phyloP scores from a whole-genome alignment of 2,888 invertebrate species.

The Caenorhabditis sp. region DNA sequence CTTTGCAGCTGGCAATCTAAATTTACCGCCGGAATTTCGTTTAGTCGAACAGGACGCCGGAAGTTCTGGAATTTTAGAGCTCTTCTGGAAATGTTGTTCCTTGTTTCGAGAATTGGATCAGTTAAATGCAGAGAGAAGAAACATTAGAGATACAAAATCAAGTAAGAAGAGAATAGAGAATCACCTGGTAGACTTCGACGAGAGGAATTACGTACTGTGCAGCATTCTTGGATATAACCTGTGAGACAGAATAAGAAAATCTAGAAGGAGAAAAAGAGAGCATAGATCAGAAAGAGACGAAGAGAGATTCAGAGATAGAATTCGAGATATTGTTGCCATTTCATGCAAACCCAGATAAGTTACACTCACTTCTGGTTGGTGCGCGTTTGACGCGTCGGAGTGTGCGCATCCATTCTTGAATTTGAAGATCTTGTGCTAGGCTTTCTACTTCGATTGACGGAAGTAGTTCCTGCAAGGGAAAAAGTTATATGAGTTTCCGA shows the following conservation, averaged over 20 bases:
- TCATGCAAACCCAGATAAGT: conserved; percentile 28
- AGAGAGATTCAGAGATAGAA: conserved; percentile 40
- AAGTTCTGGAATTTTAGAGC: conserved; percentile 16
- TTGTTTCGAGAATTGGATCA: background rate
- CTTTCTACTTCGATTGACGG: conserved; percentile 62
- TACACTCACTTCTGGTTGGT: conserved; percentile 75
- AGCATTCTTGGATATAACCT: conserved; percentile 75
- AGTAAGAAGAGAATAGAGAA: conserved; percentile 2
- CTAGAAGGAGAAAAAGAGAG: conserved; percentile 13
- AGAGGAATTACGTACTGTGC: conserved; percentile 65
- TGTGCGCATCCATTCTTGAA: conserved; percentile 81
- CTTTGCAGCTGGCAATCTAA: background rate
- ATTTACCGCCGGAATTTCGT: conserved; percentile 40
- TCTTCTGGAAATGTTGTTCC: background rate
- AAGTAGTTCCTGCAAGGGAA: conserved; percentile 61
- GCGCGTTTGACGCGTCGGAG: conserved; percentile 79
- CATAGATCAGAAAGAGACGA: conserved; percentile 27
- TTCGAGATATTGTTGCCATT: conserved; percentile 20
- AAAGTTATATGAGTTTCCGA: background rate
- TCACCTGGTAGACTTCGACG: conserved; percentile 71
- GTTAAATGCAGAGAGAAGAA: background rate
- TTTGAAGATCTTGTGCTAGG: conserved; percentile 73
- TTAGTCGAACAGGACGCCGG: conserved; percentile 39
- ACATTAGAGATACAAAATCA: conserved; percentile 38
- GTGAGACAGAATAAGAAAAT: conserved; percentile 24